Evolutionary conservation across 1,140 invertebrate species (phyloP).

Genomic region (Battus philenor): DNA sequence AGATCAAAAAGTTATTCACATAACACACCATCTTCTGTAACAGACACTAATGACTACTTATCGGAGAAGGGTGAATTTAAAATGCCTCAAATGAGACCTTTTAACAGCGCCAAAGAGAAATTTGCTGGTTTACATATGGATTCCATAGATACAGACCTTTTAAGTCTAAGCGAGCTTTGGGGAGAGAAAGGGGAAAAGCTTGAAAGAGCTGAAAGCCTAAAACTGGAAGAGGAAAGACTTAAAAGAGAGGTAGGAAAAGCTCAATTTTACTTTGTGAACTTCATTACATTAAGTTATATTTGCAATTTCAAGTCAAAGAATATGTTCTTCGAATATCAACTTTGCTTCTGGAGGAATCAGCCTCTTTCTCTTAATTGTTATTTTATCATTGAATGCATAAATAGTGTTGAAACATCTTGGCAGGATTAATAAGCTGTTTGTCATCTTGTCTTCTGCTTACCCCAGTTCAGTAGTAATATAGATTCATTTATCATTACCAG

Average conservation of each 20-base stretch:
- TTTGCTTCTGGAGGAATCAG: too few species aligned
- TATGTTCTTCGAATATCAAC: too few species aligned
- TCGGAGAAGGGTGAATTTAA: conserved; percentile 59
- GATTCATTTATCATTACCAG: too few species aligned
- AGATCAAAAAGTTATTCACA: conserved; percentile 44
- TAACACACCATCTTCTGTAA: conserved; percentile 32
- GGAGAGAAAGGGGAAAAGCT: conserved; percentile 63
- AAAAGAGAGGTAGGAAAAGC: conserved; percentile 77
- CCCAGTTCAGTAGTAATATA: too few species aligned
- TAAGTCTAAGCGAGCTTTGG: conserved; percentile 77
- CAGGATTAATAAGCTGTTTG: too few species aligned
- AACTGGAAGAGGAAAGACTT: conserved; percentile 86
- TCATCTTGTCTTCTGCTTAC: too few species aligned
- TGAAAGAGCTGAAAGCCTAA: conserved; percentile 67
- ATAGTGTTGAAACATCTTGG: too few species aligned
- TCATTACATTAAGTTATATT: too few species aligned
- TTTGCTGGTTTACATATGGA: conserved; percentile 36
- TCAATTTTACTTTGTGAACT: too few species aligned
- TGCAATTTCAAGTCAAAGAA: too few species aligned
- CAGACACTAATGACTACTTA: conserved; percentile 36
- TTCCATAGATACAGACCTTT: conserved; percentile 58
- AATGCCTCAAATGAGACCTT: conserved; percentile 63
- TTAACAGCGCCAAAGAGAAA: conserved; percentile 25
- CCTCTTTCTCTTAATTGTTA: too few species aligned
- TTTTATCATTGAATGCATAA: too few species aligned